These are phyloP conservation scores for Drosophila mettleri DNA, from an alignment of 2,888 invertebrate genomes.

Conservation along the genomic window DNA sequence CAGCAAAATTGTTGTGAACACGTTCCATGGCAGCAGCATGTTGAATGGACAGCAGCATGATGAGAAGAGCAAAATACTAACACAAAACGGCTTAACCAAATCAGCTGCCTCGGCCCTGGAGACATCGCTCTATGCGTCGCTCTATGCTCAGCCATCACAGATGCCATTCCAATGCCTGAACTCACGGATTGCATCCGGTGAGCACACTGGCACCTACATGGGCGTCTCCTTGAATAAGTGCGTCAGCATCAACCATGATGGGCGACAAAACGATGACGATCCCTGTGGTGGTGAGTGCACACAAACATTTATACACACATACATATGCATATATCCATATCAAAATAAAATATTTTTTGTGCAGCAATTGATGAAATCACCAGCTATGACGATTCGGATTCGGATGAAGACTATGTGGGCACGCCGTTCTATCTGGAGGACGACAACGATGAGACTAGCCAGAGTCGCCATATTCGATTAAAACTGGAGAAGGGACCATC, in stretches of 20 bases:
- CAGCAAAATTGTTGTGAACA: conserved; percentile 83
- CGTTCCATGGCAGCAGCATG: conserved; percentile 84
- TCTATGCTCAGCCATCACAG: conserved; percentile 70
- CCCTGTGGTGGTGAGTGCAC: conserved; percentile 73
- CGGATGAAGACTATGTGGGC: conserved; percentile 83
- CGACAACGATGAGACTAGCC: conserved; percentile 71
- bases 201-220: conserved; percentile 58
- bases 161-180: conserved; percentile 34
- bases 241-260: conserved; percentile 32
- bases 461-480: conserved; percentile 76
- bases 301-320: neutral
- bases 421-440: conserved; percentile 78
- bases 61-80: conserved; percentile 79
- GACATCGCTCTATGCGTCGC: conserved; percentile 80
- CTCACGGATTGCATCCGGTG: conserved; percentile 48
- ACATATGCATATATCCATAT: neutral
- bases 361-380: conserved; percentile 82
- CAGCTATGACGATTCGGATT: conserved; percentile 82
- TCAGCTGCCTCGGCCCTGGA: conserved; percentile 79
- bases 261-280: conserved; percentile 74
- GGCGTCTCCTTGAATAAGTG: conserved; percentile 72
- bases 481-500: conserved; percentile 45
- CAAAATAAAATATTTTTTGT: neutral
- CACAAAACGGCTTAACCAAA: conserved; percentile 81
- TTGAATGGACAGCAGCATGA: conserved; percentile 78